These are phyloP conservation scores for Cyclura pinguis DNA, from an alignment of 2,797 vertebrate genomes.

Conservation along the genomic window DNA sequence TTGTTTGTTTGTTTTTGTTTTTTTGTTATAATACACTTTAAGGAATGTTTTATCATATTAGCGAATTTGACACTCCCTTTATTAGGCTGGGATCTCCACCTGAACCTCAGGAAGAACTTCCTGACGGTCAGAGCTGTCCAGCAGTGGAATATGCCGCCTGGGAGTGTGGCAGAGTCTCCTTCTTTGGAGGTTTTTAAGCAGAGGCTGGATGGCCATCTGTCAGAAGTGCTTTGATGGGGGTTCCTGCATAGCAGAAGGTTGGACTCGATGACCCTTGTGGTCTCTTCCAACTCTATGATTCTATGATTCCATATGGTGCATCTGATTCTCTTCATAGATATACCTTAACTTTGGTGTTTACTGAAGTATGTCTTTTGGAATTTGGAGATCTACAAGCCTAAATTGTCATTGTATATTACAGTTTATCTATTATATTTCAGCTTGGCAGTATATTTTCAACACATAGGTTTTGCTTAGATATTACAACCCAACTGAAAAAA, in stretches of 20 bases:
- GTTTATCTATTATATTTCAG: slow-evolving; percentile 1
- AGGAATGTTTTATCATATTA: slow-evolving; percentile 17
- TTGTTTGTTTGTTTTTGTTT: slow-evolving; percentile 5
- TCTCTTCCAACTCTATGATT: too few relatives aligned
- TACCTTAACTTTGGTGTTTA: slow-evolving; percentile 19
- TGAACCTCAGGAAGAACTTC: too few relatives aligned
- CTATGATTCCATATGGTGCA: slow-evolving; percentile 10
- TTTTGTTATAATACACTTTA: not conserved
- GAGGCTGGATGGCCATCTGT: too few relatives aligned
- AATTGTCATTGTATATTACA: not conserved
- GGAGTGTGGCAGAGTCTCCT: too few relatives aligned
- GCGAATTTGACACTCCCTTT: not conserved
- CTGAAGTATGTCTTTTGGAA: not conserved
- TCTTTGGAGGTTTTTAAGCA: too few relatives aligned
- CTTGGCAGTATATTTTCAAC: not conserved
- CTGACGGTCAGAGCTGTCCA: too few relatives aligned
- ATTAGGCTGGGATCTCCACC: slow-evolving; percentile 19
- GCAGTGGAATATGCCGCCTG: too few relatives aligned
- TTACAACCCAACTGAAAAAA: not conserved
- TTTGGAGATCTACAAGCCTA: not conserved
- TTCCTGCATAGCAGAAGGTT: too few relatives aligned
- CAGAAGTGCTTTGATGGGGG: too few relatives aligned
- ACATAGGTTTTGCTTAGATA: not conserved
- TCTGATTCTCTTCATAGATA: slow-evolving; percentile 12
- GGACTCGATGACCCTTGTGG: too few relatives aligned